phyloP scores from a whole-genome alignment of 1,140 invertebrate species.

The Diorhabda carinulata region DNA sequence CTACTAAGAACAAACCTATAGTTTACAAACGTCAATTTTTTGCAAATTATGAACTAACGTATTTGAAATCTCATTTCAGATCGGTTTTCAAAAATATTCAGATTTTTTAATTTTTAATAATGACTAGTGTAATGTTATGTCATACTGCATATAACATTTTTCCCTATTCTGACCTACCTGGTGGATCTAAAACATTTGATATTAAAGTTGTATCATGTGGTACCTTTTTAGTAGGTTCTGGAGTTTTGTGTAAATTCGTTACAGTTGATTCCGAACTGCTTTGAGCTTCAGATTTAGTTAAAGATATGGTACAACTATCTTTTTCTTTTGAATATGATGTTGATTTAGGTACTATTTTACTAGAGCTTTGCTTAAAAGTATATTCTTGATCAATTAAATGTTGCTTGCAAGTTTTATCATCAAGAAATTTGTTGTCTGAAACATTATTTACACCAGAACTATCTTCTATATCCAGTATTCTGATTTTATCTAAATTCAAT shows the following conservation, averaged over 20 bases:
- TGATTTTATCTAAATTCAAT: conserved; percentile 50
- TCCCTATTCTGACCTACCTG: conserved; percentile 14
- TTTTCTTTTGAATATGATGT: too few relatives aligned
- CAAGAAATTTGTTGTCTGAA: conserved; percentile 9
- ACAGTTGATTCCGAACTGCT: neutral
- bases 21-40: neutral
- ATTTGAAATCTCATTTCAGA: neutral
- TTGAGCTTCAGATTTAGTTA: neutral
- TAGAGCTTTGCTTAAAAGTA: neutral
- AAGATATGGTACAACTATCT: neutral
- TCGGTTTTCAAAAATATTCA: neutral
- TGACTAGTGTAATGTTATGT: neutral
- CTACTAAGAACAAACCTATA: neutral
- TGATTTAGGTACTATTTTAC: neutral
- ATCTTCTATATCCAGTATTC: conserved; percentile 24
- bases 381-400: neutral
- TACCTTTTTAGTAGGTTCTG: neutral
- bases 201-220: conserved; percentile 1
- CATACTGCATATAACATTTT: conserved; percentile 10
- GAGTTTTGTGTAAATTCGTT: neutral
- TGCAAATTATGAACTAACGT: neutral
- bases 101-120: neutral
- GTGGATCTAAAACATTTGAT: conserved; percentile 6
- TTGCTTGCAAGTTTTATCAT: conserved; percentile 4
- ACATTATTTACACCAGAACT: conserved; percentile 5